Base-by-base conservation (phyloP, 2,888 invertebrate species). In the Cantharis flavilabris region DNA sequence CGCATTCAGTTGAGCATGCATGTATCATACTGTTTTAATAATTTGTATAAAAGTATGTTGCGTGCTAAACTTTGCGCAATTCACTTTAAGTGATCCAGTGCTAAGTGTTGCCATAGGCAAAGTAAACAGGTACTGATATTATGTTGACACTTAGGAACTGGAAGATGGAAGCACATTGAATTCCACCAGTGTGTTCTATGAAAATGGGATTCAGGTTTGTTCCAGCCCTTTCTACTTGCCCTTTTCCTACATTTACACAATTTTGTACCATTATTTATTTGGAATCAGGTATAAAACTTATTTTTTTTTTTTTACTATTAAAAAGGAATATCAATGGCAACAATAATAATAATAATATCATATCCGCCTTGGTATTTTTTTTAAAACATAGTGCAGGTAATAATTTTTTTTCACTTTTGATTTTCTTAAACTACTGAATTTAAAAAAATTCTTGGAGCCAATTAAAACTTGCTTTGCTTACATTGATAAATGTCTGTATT, bases 61-160 rank as follows among this genome's bases (percentile, higher is more conserved):
- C 71, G 74, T 75, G 74, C 74, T 65, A 63, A 77, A 70, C 30
- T 73, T 69, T 33, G 16, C 70, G 77, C 71, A 65, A 16, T 77
- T 75, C 75, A 77, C 72, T 28, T 75, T 75, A 77, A 73, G 67
- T 73, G 75, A 82, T 81, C 86, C 86, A 86, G 86, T 86, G 84
- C 86, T 86, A 86, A 86, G 87, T 87, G 87, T 86, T 86, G 85
- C 82, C 85, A 86, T 86, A 84, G 78, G 77, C 72, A 82, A 83
- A 77, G 81, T 80, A 75, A 75, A 67, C 71, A 81, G 72, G 77
- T 82, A 83, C 82, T 84, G 81, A 85, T 84, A 81, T 84, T 84
- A 86, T 86, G 86, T 86, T 87, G 84, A 87, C 87, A 87, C 87
- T 88, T 88, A 88, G 88, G 88, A 88, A 85, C 87, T 88, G 87